These are phyloP conservation scores for Bugulina stolonifera DNA, from an alignment of 2,888 invertebrate species.

Conservation along the genomic window DNA sequence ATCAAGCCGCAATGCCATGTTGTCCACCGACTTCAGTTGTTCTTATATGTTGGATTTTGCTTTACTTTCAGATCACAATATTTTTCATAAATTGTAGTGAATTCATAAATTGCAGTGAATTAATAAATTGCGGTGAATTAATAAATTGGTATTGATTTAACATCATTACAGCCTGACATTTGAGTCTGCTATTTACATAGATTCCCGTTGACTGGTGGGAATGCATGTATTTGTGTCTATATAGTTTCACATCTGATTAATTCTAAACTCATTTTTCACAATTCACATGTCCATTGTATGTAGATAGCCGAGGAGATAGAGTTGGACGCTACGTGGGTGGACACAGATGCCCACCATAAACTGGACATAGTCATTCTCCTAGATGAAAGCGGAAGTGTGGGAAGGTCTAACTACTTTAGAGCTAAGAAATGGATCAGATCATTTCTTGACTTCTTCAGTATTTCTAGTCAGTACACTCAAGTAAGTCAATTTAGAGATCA, in stretches of 20 bases:
- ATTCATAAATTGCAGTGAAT: too few relatives aligned
- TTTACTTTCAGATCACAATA: too few relatives aligned
- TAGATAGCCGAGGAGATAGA: not conserved
- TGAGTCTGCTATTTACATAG: too few relatives aligned
- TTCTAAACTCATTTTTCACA: not conserved
- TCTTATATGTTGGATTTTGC: too few relatives aligned
- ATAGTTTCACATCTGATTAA: not conserved
- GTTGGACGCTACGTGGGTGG: not conserved
- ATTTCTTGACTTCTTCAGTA: not conserved
- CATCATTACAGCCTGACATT: too few relatives aligned
- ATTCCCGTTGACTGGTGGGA: too few relatives aligned
- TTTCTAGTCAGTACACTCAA: not conserved
- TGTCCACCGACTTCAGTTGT: too few relatives aligned
- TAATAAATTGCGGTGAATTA: too few relatives aligned
- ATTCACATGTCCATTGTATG: not conserved
- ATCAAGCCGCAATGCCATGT: too few relatives aligned
- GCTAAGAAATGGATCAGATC: conserved; percentile 11
- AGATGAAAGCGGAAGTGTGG: conserved; percentile 8
- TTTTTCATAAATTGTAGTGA: too few relatives aligned
- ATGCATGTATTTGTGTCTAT: not conserved
- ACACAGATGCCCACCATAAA: not conserved
- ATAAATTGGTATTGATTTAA: too few relatives aligned
- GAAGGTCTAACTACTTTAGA: not conserved
- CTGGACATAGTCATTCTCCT: not conserved
- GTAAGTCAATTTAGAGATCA: not conserved